Conservation (phyloP, 1,140 invertebrate species). For the Trissolcus basalis region DNA sequence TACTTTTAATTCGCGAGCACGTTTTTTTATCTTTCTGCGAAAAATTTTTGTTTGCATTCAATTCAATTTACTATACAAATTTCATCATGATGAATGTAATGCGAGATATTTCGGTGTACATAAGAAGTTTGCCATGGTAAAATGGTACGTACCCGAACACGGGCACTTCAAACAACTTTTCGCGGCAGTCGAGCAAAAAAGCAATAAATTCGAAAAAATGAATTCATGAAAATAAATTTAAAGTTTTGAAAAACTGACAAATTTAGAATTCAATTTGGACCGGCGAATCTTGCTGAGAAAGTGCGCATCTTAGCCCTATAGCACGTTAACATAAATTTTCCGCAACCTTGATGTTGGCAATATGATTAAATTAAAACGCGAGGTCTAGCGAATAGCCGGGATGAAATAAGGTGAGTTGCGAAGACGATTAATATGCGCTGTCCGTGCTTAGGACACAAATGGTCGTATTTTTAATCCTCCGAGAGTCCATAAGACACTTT, state of each 20-base stretch:
- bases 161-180: too few species aligned
- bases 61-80: too few species aligned
- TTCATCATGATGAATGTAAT: too few species aligned
- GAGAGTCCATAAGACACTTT: constrained; percentile 56
- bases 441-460: constrained; percentile 56
- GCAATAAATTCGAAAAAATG: not conserved
- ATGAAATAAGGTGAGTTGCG: constrained; percentile 49
- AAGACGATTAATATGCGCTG: constrained; percentile 56
- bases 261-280: constrained; percentile 7
- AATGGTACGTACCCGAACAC: too few species aligned
- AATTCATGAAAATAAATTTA: not conserved
- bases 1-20: too few species aligned
- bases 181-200: too few species aligned
- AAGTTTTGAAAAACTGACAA: constrained; percentile 6
- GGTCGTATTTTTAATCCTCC: constrained; percentile 54
- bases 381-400: constrained; percentile 27
- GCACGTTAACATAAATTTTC: constrained; percentile 41
- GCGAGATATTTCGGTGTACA: too few species aligned
- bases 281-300: constrained; percentile 19
- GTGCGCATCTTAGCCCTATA: constrained; percentile 24
- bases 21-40: too few species aligned
- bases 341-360: constrained; percentile 34
- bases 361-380: constrained; percentile 53
- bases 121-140: too few species aligned
- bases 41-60: too few species aligned